phyloP scores from a whole-genome alignment of 2,888 invertebrate genomes.

The Globia sparganii region DNA sequence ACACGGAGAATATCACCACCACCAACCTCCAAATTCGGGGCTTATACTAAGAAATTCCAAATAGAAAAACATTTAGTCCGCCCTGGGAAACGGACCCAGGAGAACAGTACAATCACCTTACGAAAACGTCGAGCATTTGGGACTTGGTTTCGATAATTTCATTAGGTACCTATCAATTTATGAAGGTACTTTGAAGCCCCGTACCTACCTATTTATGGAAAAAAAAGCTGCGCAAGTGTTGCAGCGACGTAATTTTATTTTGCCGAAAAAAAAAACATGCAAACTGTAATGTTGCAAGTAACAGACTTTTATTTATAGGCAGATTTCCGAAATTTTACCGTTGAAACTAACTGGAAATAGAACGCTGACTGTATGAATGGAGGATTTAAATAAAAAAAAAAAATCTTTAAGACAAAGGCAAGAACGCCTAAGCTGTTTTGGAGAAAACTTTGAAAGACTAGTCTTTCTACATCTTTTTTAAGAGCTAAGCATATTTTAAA shows the following conservation, averaged over 20 bases:
- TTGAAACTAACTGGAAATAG: background rate
- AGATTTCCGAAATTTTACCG: background rate
- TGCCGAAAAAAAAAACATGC: too few species aligned
- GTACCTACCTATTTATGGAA: background rate
- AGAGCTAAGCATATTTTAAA: constrained; percentile 2
- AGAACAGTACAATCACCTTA: background rate
- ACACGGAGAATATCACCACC: background rate
- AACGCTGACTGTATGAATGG: background rate
- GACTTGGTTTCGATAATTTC: background rate
- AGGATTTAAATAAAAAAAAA: background rate
- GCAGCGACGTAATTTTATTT: background rate
- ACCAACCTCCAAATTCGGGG: background rate
- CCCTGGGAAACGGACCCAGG: background rate
- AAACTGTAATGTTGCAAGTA: background rate
- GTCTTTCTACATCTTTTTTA: too few species aligned
- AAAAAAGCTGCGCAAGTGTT: background rate
- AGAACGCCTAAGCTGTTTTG: background rate
- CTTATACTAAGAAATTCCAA: background rate
- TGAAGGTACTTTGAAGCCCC: background rate
- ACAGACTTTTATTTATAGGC: background rate
- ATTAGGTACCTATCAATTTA: background rate
- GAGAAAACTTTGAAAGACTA: background rate
- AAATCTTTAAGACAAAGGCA: background rate
- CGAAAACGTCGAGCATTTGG: background rate
- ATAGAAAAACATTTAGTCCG: background rate